Base-by-base conservation (phyloP, 1,140 invertebrate species). In the Lepidurus arcticus region DNA sequence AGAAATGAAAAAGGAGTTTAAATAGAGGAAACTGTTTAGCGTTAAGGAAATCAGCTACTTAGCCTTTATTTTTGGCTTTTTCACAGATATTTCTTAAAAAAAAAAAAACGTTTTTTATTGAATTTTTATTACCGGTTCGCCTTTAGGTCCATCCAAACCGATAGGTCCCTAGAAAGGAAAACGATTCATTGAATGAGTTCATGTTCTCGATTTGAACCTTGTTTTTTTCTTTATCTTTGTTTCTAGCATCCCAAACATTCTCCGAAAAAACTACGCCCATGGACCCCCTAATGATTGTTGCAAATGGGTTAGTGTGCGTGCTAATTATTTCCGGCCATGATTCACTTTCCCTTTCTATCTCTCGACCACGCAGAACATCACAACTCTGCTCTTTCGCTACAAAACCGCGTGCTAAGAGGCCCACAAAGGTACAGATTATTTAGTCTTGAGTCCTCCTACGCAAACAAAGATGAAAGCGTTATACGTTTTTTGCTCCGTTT, bases 111-210 rank as follows among this genome's bases (percentile, higher is more conserved):
- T 75, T 10, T 44, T 5, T 75, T 42, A 76, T 42, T 21, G 73
- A 78, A 80, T 47, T 78, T 80, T 75, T 81, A 90, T 92, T 89
- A 96, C 94, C 85, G 90, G 88, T 84, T 95, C 93, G 83, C 95
- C 95, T 89, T 97, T 97, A 11, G 94, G 94, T 83, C 96, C 96
- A 85, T 94, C 93, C 84, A 96, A 88, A 82, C 95, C 96, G 83
- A 95, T 96, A 26, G 95, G 93, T 82, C 95, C 95, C 95, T 98
- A 87, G 81, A 90, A 87, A 86, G 82, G 85, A 80, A 86, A 82
- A 21, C 8, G 7, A 65, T 65, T 65, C 53, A 16, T 21, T 65
- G 53, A 65, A 21, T 65, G 6, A 65, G 53, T 65, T 65, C 16
- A 21, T 21, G 21, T 21, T 65, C 53, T 7, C 7, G 53, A 65